These are phyloP conservation scores for Planiliza haematocheilus DNA, from an alignment of 2,113 vertebrate genomes.

Conservation along the genomic window DNA sequence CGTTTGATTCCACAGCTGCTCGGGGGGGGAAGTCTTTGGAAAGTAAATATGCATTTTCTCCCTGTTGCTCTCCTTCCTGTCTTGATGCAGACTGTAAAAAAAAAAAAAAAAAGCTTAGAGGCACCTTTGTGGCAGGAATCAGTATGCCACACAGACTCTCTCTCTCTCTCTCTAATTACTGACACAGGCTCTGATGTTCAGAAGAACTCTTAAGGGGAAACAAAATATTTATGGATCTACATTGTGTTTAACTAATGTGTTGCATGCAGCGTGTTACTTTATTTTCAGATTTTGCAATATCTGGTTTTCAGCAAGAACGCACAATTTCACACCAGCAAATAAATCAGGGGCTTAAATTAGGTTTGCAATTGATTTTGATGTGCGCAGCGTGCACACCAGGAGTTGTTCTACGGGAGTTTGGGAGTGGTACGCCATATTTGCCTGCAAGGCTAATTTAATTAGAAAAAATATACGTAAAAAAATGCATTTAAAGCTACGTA, in stretches of 20 bases:
- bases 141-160: conserved; percentile 26
- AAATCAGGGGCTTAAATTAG: neutral
- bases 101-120: conserved; percentile 20
- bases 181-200: conserved; percentile 44
- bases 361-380: conserved; percentile 4
- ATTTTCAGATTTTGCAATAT: neutral
- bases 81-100: conserved; percentile 12
- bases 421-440: neutral
- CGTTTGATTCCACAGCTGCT: conserved; percentile 49
- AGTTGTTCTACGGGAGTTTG: neutral
- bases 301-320: neutral
- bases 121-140: conserved; percentile 42
- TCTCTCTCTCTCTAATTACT: conserved; percentile 32
- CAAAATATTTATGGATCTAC: conserved; percentile 23
- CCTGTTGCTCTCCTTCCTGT: conserved; percentile 30
- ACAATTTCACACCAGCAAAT: neutral
- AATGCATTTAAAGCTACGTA: too few relatives aligned
- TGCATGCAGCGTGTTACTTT: neutral
- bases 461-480: too few relatives aligned
- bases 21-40: conserved; percentile 5
- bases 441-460: too few relatives aligned
- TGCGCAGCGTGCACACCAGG: neutral
- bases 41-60: conserved; percentile 44
- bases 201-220: conserved; percentile 14
- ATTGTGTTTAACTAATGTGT: conserved; percentile 23